phyloP scores from a whole-genome alignment of 2,113 vertebrate genomes.

The Oreochromis spilurus region DNA sequence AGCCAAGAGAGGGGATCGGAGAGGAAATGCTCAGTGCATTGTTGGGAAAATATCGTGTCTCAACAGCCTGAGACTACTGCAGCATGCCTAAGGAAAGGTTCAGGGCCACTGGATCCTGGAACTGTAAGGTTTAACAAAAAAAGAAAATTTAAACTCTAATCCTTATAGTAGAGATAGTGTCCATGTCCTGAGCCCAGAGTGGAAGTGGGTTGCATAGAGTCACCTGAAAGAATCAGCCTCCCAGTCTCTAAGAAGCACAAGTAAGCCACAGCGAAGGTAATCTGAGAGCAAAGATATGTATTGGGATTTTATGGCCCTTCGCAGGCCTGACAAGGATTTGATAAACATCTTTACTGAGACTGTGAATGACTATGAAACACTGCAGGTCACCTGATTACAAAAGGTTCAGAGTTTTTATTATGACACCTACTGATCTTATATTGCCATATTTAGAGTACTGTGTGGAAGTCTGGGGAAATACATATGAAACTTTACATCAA shows the following conservation, averaged over 20 bases:
- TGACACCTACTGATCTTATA: neutral
- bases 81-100: neutral
- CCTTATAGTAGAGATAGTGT: neutral
- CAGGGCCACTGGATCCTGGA: neutral
- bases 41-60: neutral
- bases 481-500: neutral
- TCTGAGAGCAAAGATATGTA: neutral
- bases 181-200: neutral
- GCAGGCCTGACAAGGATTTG: neutral
- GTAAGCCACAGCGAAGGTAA: neutral
- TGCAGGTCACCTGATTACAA: neutral
- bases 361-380: neutral
- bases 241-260: neutral
- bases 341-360: neutral
- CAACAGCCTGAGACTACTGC: neutral
- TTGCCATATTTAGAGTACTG: neutral
- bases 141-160: neutral
- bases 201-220: neutral
- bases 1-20: neutral
- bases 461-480: neutral
- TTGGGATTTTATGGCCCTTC: neutral
- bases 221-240: neutral
- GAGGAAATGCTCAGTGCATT: neutral
- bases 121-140: neutral
- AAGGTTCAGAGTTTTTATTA: neutral